Base-by-base conservation (phyloP, 2,888 invertebrate genomes). In the Tipula lateralis region DNA sequence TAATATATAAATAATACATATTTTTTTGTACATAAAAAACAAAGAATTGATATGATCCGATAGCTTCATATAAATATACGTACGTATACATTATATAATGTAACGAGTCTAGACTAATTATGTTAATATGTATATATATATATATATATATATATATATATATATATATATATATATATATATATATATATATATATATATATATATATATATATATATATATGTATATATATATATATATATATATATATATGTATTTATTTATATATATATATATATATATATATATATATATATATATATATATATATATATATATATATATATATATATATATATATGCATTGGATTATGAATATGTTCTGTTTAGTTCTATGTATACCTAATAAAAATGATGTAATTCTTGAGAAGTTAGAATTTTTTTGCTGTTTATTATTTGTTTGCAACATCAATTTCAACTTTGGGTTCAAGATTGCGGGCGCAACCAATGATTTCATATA, bases 371-470 rank as follows among this genome's bases (percentile, higher is more conserved):
- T 24, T n/a, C 5, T 44, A 44, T 3, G 7, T 39, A n/a, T 50
- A 16, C 16, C 3, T n/a, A 50, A 50, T 66, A 66, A 9, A 19
- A 66, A 13, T 66, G 66, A 66, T 66, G 66, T 66, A 66, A 66
- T 66, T 24, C 24, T 2, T 39, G 13, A 13, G 1, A n/a, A 39
- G 2, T 1, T 39, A 19, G 19, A 66, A 19, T 24, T 66, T 50
- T 50, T 50, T 50, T 50, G 5, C 44, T 50, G 16, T 50, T 50
- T 50, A 50, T 44, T 66, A 24, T 19, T 66, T 66, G 66, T 24
- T 66, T 66, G 66, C 66, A 66, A 66, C 66, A 66, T 66, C 66
- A 66, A 66, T 66, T 66, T 66, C 66, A 66, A 66, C 66, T 24
- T 66, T 66, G 24, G 66, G 66, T 66, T 66, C 66, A 66, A 66